Evolutionary conservation across 2,888 invertebrate genomes (phyloP).

Genomic region (Nomada fucata): DNA sequence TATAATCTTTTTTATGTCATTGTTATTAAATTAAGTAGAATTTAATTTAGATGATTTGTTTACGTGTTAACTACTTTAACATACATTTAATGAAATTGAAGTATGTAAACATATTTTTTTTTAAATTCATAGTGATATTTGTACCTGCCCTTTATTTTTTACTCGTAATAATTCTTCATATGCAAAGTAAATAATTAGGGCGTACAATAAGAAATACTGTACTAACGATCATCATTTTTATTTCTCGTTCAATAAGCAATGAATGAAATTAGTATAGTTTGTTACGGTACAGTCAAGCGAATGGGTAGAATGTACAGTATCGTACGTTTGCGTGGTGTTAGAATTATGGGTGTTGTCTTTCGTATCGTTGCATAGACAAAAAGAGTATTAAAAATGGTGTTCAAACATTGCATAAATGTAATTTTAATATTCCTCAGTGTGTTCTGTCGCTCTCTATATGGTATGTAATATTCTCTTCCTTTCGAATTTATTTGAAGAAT

Average conservation of each 20-base stretch:
- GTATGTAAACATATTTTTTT: no score
- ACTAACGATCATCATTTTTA: not conserved
- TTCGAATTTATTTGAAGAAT: not conserved
- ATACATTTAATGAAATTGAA: no score
- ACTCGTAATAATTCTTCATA: not conserved
- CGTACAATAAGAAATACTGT: not conserved
- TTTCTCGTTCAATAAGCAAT: not conserved
- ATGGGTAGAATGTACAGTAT: not conserved
- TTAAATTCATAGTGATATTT: no score
- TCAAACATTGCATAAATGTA: slow-evolving; percentile 8
- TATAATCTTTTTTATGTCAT: no score
- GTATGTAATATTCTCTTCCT: slow-evolving; percentile 30
- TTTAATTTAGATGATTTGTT: no score
- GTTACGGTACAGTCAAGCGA: not conserved
- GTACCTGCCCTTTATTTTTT: not conserved
- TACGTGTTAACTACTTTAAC: no score
- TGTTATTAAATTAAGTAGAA: no score
- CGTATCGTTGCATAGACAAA: slow-evolving; percentile 17
- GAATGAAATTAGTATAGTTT: not conserved
- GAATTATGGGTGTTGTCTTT: slow-evolving; percentile 61
- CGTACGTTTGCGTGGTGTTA: not conserved
- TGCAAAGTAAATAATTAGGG: not conserved
- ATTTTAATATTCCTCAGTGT: slow-evolving; percentile 24
- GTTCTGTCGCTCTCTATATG: slow-evolving; percentile 29
- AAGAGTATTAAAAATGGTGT: slow-evolving; percentile 41